A percentile compares a stretch with the other conserved stretches of the same genome.
phyloP scores from a whole-genome alignment of 2,797 vertebrate genomes.

The Caiman crocodilus region DNA sequence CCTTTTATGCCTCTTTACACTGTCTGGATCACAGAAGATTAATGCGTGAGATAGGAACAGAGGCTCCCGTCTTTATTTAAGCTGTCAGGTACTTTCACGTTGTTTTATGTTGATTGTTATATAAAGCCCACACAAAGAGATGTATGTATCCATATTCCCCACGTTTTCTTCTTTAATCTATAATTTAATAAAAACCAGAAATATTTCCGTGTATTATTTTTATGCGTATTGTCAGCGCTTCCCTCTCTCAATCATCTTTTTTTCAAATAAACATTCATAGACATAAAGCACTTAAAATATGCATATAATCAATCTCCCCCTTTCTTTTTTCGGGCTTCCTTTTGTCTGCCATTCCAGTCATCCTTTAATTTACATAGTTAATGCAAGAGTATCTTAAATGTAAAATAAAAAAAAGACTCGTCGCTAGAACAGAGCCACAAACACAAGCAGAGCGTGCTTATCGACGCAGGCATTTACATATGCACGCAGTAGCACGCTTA shows the following conservation, averaged over 20 bases:
- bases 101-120: constrained; percentile 72
- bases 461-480: fast-evolving
- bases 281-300: constrained; percentile 69
- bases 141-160: constrained; percentile 48
- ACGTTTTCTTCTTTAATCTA: constrained; percentile 70
- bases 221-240: constrained; percentile 52
- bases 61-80: constrained; percentile 70
- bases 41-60: constrained; percentile 65
- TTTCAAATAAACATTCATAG: constrained; percentile 50
- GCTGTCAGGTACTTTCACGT: constrained; percentile 64
- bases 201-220: constrained; percentile 70
- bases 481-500: fast-evolving
- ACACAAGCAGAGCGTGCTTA: not conserved
- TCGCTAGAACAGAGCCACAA: not conserved
- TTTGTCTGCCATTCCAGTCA: constrained; percentile 33
- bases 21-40: constrained; percentile 71
- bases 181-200: constrained; percentile 74
- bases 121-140: constrained; percentile 62
- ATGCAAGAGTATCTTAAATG: not conserved
- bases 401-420: not conserved
- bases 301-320: constrained; percentile 63
- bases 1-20: constrained; percentile 68
- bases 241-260: constrained; percentile 37
- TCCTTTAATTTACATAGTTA: constrained; percentile 58
- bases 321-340: constrained; percentile 47